A percentile compares a stretch with the other conserved stretches of the same genome.
Conservation (phyloP, 2,797 vertebrate species). For the Diplodus puntazzo region DNA sequence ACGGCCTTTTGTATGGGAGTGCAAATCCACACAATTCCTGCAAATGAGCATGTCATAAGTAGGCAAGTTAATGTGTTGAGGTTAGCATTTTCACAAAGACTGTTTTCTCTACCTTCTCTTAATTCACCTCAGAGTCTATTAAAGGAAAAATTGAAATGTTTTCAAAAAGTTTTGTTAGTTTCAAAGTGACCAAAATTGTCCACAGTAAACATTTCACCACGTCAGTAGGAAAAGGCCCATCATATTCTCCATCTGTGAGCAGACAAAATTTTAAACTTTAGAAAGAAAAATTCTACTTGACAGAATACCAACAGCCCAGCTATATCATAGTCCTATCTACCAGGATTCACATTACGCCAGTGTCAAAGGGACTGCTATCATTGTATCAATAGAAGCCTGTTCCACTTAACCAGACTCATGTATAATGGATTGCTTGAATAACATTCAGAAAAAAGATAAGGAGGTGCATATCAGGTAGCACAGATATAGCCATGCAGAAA, state of each 20-base stretch:
- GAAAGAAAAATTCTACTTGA: background rate
- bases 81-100: background rate
- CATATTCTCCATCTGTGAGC: no score
- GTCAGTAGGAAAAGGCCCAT: background rate
- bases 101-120: background rate
- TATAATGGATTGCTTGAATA: background rate
- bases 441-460: background rate
- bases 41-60: background rate
- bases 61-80: background rate
- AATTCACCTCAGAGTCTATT: background rate
- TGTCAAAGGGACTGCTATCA: background rate
- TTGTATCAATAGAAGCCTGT: background rate
- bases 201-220: background rate
- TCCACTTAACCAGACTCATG: background rate
- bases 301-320: background rate
- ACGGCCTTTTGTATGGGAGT: background rate
- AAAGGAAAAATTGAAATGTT: background rate
- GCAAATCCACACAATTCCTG: slow-evolving; percentile 6
- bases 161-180: background rate
- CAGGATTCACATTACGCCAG: background rate
- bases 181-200: background rate
- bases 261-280: slow-evolving; percentile 2
- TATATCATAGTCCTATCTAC: background rate
- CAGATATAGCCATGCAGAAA: background rate
- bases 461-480: slow-evolving; percentile 2